phyloP scores from a whole-genome alignment of 2,797 vertebrate genomes.

The Cuniculus paca region DNA sequence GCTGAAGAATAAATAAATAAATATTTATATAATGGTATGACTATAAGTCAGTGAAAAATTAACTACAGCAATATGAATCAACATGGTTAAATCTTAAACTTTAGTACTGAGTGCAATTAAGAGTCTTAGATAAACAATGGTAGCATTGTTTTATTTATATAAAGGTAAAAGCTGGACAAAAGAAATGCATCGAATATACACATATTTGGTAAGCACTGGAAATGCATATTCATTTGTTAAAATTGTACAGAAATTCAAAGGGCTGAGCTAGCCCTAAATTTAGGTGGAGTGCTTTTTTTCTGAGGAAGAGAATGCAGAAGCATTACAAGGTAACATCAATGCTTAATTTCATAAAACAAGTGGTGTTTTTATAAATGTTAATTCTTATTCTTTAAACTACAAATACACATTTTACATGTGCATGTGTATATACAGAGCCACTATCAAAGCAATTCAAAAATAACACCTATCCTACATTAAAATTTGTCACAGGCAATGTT shows the following conservation, averaged over 20 bases:
- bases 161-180: not conserved
- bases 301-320: not conserved
- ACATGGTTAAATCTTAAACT: not conserved
- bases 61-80: not conserved
- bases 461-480: slow-evolving; percentile 18
- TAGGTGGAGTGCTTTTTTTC: not conserved
- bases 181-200: not conserved
- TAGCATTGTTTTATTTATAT: not conserved
- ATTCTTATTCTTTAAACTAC: not conserved
- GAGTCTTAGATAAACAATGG: not conserved
- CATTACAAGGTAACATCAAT: not conserved
- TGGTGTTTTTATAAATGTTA: not conserved
- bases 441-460: slow-evolving; percentile 70
- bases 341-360: not conserved
- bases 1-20: not conserved
- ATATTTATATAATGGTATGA: not conserved
- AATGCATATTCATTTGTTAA: not conserved
- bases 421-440: not conserved
- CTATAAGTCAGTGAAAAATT: not conserved
- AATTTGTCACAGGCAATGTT: not conserved
- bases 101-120: not conserved
- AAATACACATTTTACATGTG: not conserved
- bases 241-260: not conserved
- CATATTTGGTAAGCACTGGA: not conserved
- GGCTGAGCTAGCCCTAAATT: not conserved